Base-by-base conservation (phyloP, 2,113 vertebrate species). In the Ameiurus melas region DNA sequence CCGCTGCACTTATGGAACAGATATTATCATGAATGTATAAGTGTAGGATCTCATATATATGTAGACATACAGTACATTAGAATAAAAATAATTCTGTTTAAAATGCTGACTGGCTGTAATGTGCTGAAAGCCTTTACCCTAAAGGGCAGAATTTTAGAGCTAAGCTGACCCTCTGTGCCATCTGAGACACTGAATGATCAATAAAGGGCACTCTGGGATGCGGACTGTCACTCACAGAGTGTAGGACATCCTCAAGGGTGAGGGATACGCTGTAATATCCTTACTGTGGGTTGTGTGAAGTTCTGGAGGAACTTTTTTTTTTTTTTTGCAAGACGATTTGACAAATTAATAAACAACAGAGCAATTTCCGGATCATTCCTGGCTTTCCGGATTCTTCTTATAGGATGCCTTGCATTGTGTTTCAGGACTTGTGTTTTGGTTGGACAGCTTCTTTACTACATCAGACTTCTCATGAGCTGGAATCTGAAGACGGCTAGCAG, bases 141-240 rank as follows among this genome's bases (percentile, higher is more conserved):
- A 13, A 83, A 85, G 83, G 47, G 55, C 64, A 53, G 47, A 33
- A 53, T 55, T 66, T 30, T 57, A 68, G 43, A 84, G 17, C n/a
- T 58, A 36, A 57, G 47, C 55, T 55, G 81, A 79, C 80, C 81
- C 85, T 55, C 57, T 33, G 71, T 39, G 73, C 79, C 36, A 88
- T 60, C 80, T 70, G 84, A 88, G 71, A 33, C 68, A 36, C 20
- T 33, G 55, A 70, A 84, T 43, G 85, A 89, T 90, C 90, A 89
- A 90, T 89, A 89, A 84, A 68, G 27, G n/a, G 5, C 73, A 47
- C 73, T 57, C 36, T 51, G 85, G 83, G 88, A 85, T 14, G n/a
- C 75, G n/a, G n/a, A 47, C 86, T 89, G 90, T 89, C 88, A 87
- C 85, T 88, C 87, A 86, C 53, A 80, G 13, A 71, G 81, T 73